phyloP scores from a whole-genome alignment of 2,797 vertebrate genomes.

The Diceros bicornis region DNA sequence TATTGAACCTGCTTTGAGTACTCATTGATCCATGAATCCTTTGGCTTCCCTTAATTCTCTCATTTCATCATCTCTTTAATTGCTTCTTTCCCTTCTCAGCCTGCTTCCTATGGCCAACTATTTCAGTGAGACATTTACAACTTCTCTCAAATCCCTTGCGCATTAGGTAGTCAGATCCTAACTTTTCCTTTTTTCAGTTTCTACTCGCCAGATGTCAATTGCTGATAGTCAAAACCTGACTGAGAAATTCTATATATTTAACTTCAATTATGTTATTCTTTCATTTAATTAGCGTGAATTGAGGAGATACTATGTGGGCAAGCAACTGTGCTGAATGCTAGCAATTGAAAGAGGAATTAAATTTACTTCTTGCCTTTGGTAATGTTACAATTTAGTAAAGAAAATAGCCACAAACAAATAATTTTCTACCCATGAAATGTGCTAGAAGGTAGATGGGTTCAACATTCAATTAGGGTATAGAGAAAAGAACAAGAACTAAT shows the following conservation, averaged over 20 bases:
- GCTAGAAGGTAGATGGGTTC: background rate
- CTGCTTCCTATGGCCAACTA: background rate
- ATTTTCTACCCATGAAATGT: background rate
- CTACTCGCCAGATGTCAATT: background rate
- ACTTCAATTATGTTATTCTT: background rate
- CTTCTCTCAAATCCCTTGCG: background rate
- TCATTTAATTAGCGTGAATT: background rate
- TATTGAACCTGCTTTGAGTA: background rate
- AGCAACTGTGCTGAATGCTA: background rate
- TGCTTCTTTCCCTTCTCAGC: background rate
- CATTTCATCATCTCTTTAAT: background rate
- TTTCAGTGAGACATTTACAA: background rate
- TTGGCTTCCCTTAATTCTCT: background rate
- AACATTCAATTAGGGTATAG: background rate
- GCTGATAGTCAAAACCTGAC: background rate
- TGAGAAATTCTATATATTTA: background rate
- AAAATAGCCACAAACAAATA: background rate
- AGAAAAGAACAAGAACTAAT: slow-evolving; percentile 11
- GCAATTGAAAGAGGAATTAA: background rate
- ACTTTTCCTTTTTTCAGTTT: background rate
- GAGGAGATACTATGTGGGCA: background rate
- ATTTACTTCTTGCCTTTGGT: background rate
- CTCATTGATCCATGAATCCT: background rate
- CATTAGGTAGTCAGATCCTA: background rate
- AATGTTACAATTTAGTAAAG: background rate